Percentiles rank a stretch among this genome's conserved stretches.
phyloP scores from a whole-genome alignment of 1,140 invertebrate genomes.

The Oscheius sp. region DNA sequence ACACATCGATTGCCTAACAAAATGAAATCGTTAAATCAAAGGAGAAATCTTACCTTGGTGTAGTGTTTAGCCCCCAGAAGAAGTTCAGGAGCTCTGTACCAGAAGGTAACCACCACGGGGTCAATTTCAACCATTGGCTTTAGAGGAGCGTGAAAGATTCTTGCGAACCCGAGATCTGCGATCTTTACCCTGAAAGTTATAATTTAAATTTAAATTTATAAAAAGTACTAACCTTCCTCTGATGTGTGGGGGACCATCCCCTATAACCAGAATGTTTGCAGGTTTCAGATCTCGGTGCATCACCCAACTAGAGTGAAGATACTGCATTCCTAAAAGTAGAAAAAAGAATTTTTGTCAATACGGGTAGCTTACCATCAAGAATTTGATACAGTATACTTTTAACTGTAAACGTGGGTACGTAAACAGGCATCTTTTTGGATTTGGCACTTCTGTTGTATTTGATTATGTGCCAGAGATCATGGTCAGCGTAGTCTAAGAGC shows the following conservation, averaged over 20 bases:
- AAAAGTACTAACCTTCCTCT: slow-evolving; percentile 75
- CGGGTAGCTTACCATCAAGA: slow-evolving; percentile 71
- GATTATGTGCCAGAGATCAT: slow-evolving; percentile 99
- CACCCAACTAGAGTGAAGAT: slow-evolving; percentile 99
- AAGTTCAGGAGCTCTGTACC: slow-evolving; percentile 96
- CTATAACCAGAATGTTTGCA: slow-evolving; percentile 99
- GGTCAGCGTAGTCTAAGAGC: slow-evolving; percentile 97
- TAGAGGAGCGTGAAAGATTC: slow-evolving; percentile 94
- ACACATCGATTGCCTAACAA: slow-evolving; percentile 77
- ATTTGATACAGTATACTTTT: slow-evolving; percentile 98
- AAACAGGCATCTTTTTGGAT: slow-evolving; percentile 87
- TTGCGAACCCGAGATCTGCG: slow-evolving; percentile 99
- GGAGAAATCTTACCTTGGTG: slow-evolving; percentile 66
- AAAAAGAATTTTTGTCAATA: background rate
- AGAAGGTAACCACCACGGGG: slow-evolving; percentile 99
- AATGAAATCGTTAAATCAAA: slow-evolving; percentile 2
- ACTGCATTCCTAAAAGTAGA: slow-evolving; percentile 76
- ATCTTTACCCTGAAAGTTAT: slow-evolving; percentile 53
- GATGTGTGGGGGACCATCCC: slow-evolving; percentile 78
- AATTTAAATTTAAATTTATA: background rate
- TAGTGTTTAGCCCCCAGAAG: slow-evolving; percentile 94
- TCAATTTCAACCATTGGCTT: slow-evolving; percentile 96
- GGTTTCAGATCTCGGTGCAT: slow-evolving; percentile 98
- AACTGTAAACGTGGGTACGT: slow-evolving; percentile 94
- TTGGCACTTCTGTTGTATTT: slow-evolving; percentile 98